A percentile compares a stretch with the other conserved stretches of the same genome.
Evolutionary conservation across 2,797 vertebrate species (phyloP).

Genomic region (Dermochelys coriacea): DNA sequence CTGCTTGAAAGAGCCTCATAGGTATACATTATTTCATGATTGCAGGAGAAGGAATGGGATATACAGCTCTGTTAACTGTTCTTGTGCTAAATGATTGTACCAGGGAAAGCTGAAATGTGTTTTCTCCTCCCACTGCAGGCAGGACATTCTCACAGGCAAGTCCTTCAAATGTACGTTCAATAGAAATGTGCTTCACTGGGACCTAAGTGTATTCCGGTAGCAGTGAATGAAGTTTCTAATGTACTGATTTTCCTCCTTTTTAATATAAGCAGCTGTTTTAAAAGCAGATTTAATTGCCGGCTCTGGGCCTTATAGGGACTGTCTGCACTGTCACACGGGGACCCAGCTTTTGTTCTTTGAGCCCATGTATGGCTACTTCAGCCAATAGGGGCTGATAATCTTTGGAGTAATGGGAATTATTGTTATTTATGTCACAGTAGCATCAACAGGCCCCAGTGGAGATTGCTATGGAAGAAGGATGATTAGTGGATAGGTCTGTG

Average conservation of each 20-base stretch:
- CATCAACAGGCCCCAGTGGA: background rate
- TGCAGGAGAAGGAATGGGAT: background rate
- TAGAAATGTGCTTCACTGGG: background rate
- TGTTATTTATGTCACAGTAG: background rate
- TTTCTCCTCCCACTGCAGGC: background rate
- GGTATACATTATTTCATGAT: background rate
- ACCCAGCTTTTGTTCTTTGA: background rate
- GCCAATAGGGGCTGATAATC: background rate
- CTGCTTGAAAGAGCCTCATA: background rate
- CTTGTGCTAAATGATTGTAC: background rate
- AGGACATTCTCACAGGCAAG: background rate
- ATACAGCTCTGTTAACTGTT: background rate
- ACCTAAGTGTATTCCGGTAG: background rate
- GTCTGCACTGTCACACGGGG: background rate
- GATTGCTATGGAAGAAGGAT: background rate
- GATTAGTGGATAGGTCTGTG: background rate
- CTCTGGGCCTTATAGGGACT: background rate
- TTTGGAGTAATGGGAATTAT: background rate
- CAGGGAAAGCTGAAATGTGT: rapidly evolving
- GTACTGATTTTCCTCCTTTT: background rate
- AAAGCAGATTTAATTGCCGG: background rate
- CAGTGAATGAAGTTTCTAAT: background rate
- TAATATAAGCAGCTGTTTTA: background rate
- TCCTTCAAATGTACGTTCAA: background rate
- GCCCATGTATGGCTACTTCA: background rate